Percentiles rank a stretch among this genome's conserved stretches.
These are phyloP conservation scores for Apostichopus parvimensis DNA, from an alignment of 35 echinoderm and acorn worm genomes.

Conservation along the genomic window DNA sequence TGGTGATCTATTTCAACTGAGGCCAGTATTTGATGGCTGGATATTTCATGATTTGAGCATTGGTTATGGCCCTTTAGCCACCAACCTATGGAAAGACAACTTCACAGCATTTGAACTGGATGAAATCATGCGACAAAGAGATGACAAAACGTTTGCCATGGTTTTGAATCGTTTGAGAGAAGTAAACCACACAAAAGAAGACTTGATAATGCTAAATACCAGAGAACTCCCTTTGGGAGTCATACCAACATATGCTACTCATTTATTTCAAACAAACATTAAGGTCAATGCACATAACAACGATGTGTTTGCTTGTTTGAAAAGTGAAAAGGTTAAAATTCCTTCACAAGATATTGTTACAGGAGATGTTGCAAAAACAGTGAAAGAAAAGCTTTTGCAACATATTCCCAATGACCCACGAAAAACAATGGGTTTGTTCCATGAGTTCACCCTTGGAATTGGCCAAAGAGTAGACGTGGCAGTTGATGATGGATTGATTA, in stretches of 20 bases:
- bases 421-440: neutral
- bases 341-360: conserved; percentile 44
- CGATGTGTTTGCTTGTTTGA: neutral
- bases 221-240: neutral
- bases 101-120: conserved; percentile 39
- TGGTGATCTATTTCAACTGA: conserved; percentile 61
- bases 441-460: conserved; percentile 13
- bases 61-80: conserved; percentile 26
- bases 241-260: neutral
- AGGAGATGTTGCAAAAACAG: conserved; percentile 33
- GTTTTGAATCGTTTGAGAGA: conserved; percentile 42
- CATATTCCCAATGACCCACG: conserved; percentile 29
- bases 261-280: conserved; percentile 56
- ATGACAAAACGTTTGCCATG: conserved; percentile 44
- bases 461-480: conserved; percentile 22
- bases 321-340: conserved; percentile 31
- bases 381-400: conserved; percentile 23
- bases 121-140: conserved; percentile 67
- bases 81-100: conserved; percentile 58
- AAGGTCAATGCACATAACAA: conserved; percentile 45
- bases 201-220: neutral
- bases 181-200: conserved; percentile 44
- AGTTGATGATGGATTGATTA: conserved; percentile 68
- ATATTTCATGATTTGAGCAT: conserved; percentile 1
- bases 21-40: conserved; percentile 51